Percentiles rank a stretch among this genome's conserved stretches.
Evolutionary conservation across 1,140 invertebrate genomes (phyloP).

Genomic region (Drosophila ambigua): DNA sequence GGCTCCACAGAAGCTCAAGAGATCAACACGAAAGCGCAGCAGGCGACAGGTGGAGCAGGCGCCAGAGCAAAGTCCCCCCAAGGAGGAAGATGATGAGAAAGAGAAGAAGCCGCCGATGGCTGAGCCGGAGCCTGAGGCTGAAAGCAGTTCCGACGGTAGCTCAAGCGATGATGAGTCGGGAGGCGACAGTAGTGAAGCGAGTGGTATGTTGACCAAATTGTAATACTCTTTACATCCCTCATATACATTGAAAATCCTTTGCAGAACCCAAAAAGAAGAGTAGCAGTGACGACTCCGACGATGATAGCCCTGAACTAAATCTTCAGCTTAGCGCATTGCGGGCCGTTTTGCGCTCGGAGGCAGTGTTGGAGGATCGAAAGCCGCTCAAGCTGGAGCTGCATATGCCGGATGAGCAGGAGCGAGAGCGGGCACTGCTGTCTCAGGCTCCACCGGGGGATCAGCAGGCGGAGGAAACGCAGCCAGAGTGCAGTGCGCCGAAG

Average conservation of each 20-base stretch:
- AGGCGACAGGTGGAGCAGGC: conserved; percentile 7
- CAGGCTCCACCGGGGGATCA: neutral
- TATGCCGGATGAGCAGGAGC: neutral
- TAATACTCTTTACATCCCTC: neutral
- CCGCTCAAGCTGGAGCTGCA: conserved; percentile 34
- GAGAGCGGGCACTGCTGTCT: conserved; percentile 2
- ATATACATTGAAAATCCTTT: neutral
- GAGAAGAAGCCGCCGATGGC: neutral
- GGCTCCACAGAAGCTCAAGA: conserved; percentile 1
- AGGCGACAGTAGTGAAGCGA: conserved; percentile 24
- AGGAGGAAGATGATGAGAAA: neutral
- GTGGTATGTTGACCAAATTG: conserved; percentile 7
- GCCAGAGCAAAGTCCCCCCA: neutral
- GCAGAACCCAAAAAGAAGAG: conserved; percentile 22
- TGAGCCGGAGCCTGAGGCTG: neutral
- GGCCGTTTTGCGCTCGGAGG: conserved; percentile 51
- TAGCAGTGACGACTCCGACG: conserved; percentile 34
- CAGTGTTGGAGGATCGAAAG: conserved; percentile 43
- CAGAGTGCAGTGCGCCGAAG: conserved; percentile 35
- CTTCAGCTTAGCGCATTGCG: conserved; percentile 51
- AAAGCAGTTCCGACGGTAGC: conserved; percentile 32
- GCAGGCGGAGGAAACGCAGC: conserved; percentile 1
- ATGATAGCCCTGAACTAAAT: conserved; percentile 50
- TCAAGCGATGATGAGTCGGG: conserved; percentile 41
- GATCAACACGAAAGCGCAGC: conserved; percentile 35